Evolutionary conservation across 2,113 vertebrate species (phyloP).

Genomic region (Myrmophylax atrothorax): DNA sequence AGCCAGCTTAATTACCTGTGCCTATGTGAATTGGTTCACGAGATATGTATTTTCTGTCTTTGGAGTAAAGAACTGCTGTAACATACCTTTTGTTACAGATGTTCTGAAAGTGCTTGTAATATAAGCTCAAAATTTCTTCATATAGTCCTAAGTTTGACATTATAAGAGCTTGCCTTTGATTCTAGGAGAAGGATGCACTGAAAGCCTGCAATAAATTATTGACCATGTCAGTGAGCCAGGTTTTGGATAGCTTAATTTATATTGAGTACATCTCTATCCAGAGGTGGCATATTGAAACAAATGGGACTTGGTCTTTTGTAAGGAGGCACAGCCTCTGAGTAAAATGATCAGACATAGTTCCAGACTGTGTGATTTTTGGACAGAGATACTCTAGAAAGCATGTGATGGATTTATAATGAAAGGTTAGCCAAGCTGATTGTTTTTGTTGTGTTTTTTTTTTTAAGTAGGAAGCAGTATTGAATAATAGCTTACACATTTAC

Average conservation of each 20-base stretch:
- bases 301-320: neutral
- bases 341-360: neutral
- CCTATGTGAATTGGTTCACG: neutral
- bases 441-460: neutral
- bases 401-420: neutral
- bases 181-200: neutral
- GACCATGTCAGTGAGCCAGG: neutral
- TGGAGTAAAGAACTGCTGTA: neutral
- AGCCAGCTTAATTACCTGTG: neutral
- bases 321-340: neutral
- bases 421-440: neutral
- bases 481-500: neutral
- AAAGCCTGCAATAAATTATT: neutral
- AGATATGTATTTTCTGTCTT: neutral
- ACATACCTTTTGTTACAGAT: neutral
- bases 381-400: neutral
- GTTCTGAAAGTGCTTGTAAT: neutral
- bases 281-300: neutral
- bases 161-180: neutral
- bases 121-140: neutral
- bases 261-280: neutral
- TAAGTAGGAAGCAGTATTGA: neutral
- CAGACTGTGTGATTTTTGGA: neutral
- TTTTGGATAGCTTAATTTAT: constrained; percentile 15
- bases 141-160: neutral